These are phyloP conservation scores for Tinea semifulvella DNA, from an alignment of 2,888 invertebrate genomes.

Conservation along the genomic window DNA sequence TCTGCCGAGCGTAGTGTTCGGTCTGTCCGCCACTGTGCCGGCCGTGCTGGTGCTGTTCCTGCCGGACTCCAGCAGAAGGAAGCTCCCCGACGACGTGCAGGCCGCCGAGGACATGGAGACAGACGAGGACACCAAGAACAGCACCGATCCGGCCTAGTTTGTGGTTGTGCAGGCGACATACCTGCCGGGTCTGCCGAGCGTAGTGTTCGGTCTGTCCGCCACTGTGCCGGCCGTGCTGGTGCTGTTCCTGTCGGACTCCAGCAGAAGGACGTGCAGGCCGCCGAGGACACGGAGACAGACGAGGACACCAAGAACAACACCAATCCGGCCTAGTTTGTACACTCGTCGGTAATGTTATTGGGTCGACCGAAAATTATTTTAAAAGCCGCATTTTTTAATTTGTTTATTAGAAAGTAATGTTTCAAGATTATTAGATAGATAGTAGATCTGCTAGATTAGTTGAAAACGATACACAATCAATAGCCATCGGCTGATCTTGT, in stretches of 20 bases:
- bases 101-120: slow-evolving; percentile 40
- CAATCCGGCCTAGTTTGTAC: no score
- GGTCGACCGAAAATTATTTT: no score
- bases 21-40: slow-evolving; percentile 40
- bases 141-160: no score
- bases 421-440: no score
- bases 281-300: slow-evolving; percentile 33
- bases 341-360: no score
- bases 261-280: slow-evolving; percentile 34
- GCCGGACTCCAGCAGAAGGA: slow-evolving; percentile 43
- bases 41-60: slow-evolving; percentile 40
- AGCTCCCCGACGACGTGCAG: slow-evolving; percentile 39
- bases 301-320: no score
- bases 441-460: no score
- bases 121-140: no score
- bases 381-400: no score
- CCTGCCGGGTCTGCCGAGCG: slow-evolving; percentile 43
- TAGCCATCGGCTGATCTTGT: no score
- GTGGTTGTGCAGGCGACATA: slow-evolving; percentile 44
- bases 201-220: slow-evolving; percentile 43
- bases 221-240: slow-evolving; percentile 42
- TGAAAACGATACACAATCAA: no score
- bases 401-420: no score
- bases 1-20: slow-evolving; percentile 45
- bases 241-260: slow-evolving; percentile 47